Percentiles rank a stretch among this genome's conserved stretches.
Evolutionary conservation across 2,797 vertebrate genomes (phyloP).

Genomic region (Sardinella longiceps): DNA sequence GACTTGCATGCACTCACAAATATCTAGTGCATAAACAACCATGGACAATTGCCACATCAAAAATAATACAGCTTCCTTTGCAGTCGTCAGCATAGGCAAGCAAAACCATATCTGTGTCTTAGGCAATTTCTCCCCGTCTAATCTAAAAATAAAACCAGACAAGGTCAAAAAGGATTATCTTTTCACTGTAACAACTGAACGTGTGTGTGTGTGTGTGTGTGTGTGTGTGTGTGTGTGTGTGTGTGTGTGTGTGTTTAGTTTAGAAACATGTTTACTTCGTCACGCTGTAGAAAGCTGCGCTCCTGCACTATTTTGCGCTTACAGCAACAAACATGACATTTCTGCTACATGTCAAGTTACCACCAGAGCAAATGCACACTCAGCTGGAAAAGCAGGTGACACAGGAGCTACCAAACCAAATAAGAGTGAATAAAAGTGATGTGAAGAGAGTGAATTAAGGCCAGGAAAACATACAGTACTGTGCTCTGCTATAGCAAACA

Average conservation of each 20-base stretch:
- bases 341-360: background rate
- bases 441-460: too few species aligned
- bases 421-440: too few species aligned
- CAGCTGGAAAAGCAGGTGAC: background rate
- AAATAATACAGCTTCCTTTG: background rate
- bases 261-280: background rate
- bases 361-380: background rate
- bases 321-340: background rate
- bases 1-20: background rate
- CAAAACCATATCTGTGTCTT: background rate
- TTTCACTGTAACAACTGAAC: background rate
- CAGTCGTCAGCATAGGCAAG: background rate
- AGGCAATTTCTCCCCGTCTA: background rate
- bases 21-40: background rate
- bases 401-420: too few species aligned
- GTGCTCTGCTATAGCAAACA: too few species aligned
- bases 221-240: too few species aligned
- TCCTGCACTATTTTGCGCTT: background rate
- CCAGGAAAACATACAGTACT: too few species aligned
- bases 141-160: constrained; percentile 9
- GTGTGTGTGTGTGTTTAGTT: background rate
- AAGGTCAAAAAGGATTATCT: background rate
- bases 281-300: background rate
- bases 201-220: too few species aligned
- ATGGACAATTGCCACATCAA: background rate